Base-by-base conservation (phyloP, 2,113 vertebrate genomes). In the Eulacestoma nigropectus region DNA sequence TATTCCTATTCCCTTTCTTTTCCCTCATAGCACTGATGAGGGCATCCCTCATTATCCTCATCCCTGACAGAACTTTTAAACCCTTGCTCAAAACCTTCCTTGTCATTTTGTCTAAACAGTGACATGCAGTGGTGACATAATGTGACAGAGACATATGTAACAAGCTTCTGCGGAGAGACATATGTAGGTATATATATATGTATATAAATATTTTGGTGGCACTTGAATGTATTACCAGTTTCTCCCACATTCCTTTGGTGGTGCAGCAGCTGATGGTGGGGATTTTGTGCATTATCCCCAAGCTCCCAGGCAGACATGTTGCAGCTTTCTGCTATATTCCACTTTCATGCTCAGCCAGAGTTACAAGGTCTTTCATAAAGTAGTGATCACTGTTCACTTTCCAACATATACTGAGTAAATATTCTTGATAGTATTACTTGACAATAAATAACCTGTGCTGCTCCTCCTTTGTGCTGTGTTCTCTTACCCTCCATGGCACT, bases 401-500 rank as follows among this genome's bases (percentile, higher is more conserved):
- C 67, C 50, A 60, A 3, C 25, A 9, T 37, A 29, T 9, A 70
- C 22, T 22, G 35, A 26, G 12, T 53, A 50, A 88, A 80, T 46
- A 65, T 53, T 74, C 16, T 65, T 46, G 18, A 33, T 47, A 16
- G 9, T 46, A 21, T 59, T 87, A 55, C 47, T 65, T 82, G 37
- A 52, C n/a, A 60, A 7, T 10, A 78, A 70, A 57, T 44, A 77
- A 62, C 55, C 46, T 27, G 13, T 37, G 15, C 57, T 69, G 47
- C 14, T 87, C 13, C 57, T 42, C 39, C 41, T 49, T 44, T 53
- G 73, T 4, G 3, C 46, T 73, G 41, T 50, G 17, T 32, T 84
- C 79, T 77, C 53, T 64, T 17, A 67, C 16, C 10, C 21, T 7
- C 10, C 0, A 0, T 21, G 29, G 29, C 29, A 33, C 32, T 16